Evolutionary conservation across 1,140 invertebrate genomes (phyloP), one percentile per base, ranked within the genome.

Genomic region (Zelostemma sp.): DNA sequence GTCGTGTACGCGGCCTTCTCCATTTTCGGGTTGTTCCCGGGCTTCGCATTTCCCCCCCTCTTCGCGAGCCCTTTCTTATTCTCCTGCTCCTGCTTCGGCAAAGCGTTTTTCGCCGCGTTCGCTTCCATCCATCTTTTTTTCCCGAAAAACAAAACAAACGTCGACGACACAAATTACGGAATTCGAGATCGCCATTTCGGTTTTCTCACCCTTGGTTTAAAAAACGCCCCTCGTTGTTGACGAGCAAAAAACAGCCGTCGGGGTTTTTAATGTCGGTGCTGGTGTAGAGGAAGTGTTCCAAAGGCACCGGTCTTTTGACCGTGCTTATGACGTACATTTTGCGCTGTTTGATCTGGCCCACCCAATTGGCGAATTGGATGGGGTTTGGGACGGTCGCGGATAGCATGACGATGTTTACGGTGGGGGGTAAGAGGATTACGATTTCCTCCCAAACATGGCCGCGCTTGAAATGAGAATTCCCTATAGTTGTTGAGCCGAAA

Each of bases 371-470:
- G 87, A 99, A 97, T 82, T 98, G 93, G 61, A 97, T 84, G 1
- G 96, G 94, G 85, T 99, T 99, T 0, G 98, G 97, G 18, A 99
- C 97, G 1, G 98, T 99, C 0, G 98, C 98, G 80, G 95, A 98
- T 8, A 99, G 86, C 91, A 99, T 93, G 1, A 99, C 96, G 57
- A 99, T 97, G 69, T 92, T 96, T 1, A 99, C 96, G 80, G 97
- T 95, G 11, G 92, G 89, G 0, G 97, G 97, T 33, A 99, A 82
- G 79, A 99, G 89, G 73, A 99, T 99, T 0, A 99, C 87, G 1
- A 97, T 96, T 86, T 99, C 97, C 86, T 99, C 98, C 98, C 98
- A 99, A 0, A 99, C 98, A 76, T 99, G 97, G 12, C 98, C 98
- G 72, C 98, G 88, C 90, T 95, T n/a, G n/a, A n/a, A n/a, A n/a